These are phyloP conservation scores for Carcharodon carcharias DNA, from an alignment of 2,797 vertebrate genomes.

Conservation along the genomic window DNA sequence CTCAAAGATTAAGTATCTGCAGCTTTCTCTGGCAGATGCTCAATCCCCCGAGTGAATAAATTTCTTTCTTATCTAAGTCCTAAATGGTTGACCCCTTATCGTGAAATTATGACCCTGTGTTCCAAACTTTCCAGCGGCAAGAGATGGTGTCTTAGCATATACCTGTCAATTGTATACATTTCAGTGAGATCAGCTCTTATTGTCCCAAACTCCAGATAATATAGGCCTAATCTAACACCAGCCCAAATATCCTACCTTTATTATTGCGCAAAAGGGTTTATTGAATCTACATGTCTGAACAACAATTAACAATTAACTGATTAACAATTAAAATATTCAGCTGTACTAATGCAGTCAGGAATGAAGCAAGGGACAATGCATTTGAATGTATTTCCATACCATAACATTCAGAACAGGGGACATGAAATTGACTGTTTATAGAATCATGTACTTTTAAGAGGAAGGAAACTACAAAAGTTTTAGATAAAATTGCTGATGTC, in stretches of 20 bases:
- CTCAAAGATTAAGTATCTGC: neutral
- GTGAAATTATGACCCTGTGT: neutral
- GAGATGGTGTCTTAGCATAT: neutral
- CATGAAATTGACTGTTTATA: neutral
- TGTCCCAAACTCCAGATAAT: neutral
- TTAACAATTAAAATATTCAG: neutral
- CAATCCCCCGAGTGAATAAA: neutral
- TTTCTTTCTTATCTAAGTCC: neutral
- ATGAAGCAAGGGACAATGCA: neutral
- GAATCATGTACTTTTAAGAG: neutral
- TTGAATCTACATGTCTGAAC: neutral
- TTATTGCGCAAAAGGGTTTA: neutral
- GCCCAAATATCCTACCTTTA: neutral
- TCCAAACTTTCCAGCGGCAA: neutral
- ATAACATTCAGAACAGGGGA: neutral
- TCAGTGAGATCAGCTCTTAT: neutral
- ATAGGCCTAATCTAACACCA: neutral
- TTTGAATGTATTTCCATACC: neutral
- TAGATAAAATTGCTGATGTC: neutral
- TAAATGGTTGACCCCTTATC: neutral
- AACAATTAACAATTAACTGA: too few species aligned
- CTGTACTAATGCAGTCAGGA: neutral
- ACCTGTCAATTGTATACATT: neutral
- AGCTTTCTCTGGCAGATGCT: neutral
- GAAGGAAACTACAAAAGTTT: neutral